phyloP scores from a whole-genome alignment of 2,113 vertebrate species.

The Sphaerodactylus townsendi region DNA sequence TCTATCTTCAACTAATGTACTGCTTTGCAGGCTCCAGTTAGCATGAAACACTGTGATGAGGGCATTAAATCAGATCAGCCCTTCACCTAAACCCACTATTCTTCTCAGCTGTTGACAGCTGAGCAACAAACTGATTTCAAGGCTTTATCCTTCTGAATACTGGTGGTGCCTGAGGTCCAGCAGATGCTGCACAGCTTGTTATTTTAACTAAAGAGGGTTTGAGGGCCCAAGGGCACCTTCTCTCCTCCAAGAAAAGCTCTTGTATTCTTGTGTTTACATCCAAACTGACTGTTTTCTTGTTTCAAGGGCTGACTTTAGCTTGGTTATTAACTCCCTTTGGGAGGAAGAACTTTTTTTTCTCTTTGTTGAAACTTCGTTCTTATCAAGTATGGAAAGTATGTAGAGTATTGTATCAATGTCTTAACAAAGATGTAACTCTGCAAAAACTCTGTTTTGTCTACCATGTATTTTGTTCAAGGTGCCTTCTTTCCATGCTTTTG shows the following conservation, averaged over 20 bases:
- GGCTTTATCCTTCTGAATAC: background rate
- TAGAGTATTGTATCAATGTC: background rate
- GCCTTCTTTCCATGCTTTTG: too few species aligned
- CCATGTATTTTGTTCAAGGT: too few species aligned
- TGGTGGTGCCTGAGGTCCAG: background rate
- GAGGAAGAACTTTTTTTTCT: background rate
- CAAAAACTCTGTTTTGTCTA: background rate
- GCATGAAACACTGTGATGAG: background rate
- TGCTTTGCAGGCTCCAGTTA: conserved; percentile 17
- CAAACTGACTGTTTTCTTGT: conserved; percentile 2
- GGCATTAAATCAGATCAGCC: conserved; percentile 20
- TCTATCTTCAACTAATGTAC: background rate
- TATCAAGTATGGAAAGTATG: rapidly evolving
- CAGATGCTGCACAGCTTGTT: conserved; percentile 16
- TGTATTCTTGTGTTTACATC: background rate
- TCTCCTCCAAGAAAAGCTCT: background rate
- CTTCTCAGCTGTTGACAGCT: background rate
- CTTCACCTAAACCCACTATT: background rate
- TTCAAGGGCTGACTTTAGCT: conserved; percentile 7
- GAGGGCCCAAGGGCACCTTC: background rate
- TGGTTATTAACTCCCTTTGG: background rate
- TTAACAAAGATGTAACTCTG: background rate
- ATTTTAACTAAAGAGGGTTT: conserved; percentile 32
- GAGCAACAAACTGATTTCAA: background rate
- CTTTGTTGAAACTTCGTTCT: background rate